Evolutionary conservation across 2,797 vertebrate species (phyloP).

Genomic region (Chiroxiphia lanceolata): DNA sequence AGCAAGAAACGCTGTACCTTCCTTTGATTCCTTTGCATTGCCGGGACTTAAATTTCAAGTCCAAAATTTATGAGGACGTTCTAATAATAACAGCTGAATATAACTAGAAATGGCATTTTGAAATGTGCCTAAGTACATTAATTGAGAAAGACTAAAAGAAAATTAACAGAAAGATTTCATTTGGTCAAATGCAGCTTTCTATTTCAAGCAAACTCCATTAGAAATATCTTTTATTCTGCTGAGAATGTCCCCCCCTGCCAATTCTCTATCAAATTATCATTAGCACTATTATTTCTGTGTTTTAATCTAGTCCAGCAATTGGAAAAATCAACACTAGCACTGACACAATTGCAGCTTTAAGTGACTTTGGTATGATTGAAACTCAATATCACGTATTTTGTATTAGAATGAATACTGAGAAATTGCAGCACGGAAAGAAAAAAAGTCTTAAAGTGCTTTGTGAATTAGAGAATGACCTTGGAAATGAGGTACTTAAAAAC

Average conservation of each 20-base stretch:
- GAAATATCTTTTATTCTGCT: neutral
- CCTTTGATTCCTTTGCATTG: neutral
- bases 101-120: neutral
- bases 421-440: neutral
- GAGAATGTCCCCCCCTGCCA: neutral
- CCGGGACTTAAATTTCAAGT: neutral
- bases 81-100: neutral
- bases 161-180: conserved; percentile 8
- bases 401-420: neutral
- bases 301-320: neutral
- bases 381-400: neutral
- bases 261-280: neutral
- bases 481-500: neutral
- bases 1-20: neutral
- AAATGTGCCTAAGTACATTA: neutral
- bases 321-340: neutral
- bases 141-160: neutral
- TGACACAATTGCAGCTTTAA: neutral
- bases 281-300: conserved; percentile 13
- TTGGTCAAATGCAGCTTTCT: neutral
- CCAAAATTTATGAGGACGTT: neutral
- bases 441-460: neutral
- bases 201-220: neutral
- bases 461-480: neutral
- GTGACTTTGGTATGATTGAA: neutral